phyloP scores from a whole-genome alignment of 2,888 invertebrate species.

The Ophion ventricosus region DNA sequence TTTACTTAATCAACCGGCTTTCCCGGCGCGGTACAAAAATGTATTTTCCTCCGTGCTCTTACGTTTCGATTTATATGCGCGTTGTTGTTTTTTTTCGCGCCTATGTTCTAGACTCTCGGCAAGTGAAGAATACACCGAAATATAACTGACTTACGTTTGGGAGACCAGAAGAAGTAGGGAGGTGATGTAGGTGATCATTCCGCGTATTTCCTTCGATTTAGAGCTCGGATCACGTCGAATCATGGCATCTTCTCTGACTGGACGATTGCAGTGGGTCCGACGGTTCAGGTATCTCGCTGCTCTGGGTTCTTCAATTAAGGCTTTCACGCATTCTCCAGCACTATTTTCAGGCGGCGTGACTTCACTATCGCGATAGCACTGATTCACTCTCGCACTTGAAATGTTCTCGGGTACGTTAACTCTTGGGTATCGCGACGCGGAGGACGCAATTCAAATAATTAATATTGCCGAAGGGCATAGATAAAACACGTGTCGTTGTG shows the following conservation, averaged over 20 bases:
- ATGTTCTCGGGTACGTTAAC: background rate
- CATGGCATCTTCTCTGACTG: too few relatives aligned
- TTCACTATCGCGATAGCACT: conserved; percentile 29
- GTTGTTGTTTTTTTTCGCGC: too few relatives aligned
- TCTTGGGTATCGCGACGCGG: too few relatives aligned
- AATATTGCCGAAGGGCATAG: too few relatives aligned
- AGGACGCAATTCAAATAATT: too few relatives aligned
- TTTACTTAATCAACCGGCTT: background rate
- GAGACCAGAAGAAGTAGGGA: too few relatives aligned
- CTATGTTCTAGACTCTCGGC: too few relatives aligned
- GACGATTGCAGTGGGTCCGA: conserved; percentile 2
- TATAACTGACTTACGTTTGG: too few relatives aligned
- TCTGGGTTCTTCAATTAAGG: background rate
- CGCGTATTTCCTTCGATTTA: background rate
- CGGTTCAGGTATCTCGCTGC: background rate
- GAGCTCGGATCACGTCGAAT: background rate
- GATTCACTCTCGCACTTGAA: conserved; percentile 19
- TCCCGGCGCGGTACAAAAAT: too few relatives aligned
- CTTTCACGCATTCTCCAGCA: background rate
- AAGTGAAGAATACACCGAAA: too few relatives aligned
- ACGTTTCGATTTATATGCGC: background rate
- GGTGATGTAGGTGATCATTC: background rate
- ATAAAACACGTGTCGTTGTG: too few relatives aligned
- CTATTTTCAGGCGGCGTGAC: conserved; percentile 2
- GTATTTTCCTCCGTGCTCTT: background rate